Evolutionary conservation across 2,888 invertebrate species (phyloP).

Genomic region (Odontocolon sp.): DNA sequence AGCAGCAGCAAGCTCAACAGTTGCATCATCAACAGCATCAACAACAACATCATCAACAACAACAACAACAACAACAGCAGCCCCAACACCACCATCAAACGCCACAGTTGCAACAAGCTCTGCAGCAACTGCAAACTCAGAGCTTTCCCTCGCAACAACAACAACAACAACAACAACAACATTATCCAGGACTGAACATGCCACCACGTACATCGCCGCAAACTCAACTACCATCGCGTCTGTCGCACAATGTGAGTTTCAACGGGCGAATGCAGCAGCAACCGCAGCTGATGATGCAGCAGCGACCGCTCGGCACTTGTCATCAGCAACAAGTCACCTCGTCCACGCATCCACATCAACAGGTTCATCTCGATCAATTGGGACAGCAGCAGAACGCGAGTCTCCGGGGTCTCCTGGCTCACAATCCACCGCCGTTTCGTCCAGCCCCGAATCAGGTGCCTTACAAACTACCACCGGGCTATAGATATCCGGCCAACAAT

Average conservation of each 20-base stretch:
- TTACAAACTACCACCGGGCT: slow-evolving; percentile 74
- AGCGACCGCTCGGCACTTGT: slow-evolving; percentile 72
- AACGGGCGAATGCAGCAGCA: slow-evolving; percentile 76
- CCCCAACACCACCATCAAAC: slow-evolving; percentile 66
- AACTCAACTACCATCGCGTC: slow-evolving; percentile 67
- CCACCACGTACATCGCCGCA: slow-evolving; percentile 77
- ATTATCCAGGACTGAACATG: slow-evolving; percentile 77
- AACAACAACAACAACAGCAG: slow-evolving; percentile 62
- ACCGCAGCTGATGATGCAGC: slow-evolving; percentile 72
- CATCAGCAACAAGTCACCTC: slow-evolving; percentile 82
- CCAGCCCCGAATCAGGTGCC: slow-evolving; percentile 72
- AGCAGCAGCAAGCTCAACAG: slow-evolving; percentile 77
- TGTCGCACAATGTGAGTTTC: slow-evolving; percentile 74
- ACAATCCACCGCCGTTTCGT: slow-evolving; percentile 77
- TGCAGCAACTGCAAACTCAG: slow-evolving; percentile 74
- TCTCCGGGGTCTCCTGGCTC: slow-evolving; percentile 72
- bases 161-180: slow-evolving; percentile 76
- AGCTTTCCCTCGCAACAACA: slow-evolving; percentile 68
- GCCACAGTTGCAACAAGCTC: slow-evolving; percentile 75
- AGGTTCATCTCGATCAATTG: slow-evolving; percentile 74
- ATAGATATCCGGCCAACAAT: slow-evolving; percentile 72
- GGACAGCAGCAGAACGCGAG: slow-evolving; percentile 77
- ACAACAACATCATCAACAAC: slow-evolving; percentile 75
- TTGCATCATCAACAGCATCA: slow-evolving; percentile 75
- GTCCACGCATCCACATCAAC: slow-evolving; percentile 84